Evolutionary conservation across 2,113 vertebrate species (phyloP).

Genomic region (Emydocephalus ijimae): DNA sequence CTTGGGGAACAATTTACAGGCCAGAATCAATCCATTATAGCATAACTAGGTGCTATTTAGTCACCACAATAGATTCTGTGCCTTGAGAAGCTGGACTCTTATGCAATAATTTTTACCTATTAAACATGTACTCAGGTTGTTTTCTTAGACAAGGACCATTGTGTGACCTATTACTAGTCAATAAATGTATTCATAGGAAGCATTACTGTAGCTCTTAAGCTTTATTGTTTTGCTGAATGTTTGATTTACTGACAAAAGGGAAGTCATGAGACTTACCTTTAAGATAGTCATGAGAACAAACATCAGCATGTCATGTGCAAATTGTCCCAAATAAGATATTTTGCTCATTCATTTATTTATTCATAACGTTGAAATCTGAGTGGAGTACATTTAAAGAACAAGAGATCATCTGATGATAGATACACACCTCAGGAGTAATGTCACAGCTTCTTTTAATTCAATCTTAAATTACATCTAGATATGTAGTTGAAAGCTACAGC

Average conservation of each 20-base stretch:
- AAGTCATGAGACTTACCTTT: background rate
- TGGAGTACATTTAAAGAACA: background rate
- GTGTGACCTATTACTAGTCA: background rate
- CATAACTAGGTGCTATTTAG: too few relatives aligned
- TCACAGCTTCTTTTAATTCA: background rate
- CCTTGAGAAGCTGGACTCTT: background rate
- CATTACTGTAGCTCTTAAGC: background rate
- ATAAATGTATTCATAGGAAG: conserved; percentile 1
- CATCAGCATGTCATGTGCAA: background rate
- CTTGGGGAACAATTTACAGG: too few relatives aligned
- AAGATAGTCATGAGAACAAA: background rate
- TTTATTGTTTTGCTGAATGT: background rate
- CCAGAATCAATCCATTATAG: too few relatives aligned
- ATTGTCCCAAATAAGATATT: background rate
- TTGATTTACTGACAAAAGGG: background rate
- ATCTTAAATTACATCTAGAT: background rate
- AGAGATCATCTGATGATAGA: background rate
- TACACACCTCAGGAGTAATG: background rate
- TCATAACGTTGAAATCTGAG: background rate
- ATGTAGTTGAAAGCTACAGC: background rate
- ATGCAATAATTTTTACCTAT: background rate
- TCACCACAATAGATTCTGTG: too few relatives aligned
- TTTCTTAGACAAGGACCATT: background rate
- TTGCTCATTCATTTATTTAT: background rate
- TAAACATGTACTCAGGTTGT: background rate